Evolutionary conservation across 2,888 invertebrate species (phyloP).

Genomic region (Thymelicus lineola): DNA sequence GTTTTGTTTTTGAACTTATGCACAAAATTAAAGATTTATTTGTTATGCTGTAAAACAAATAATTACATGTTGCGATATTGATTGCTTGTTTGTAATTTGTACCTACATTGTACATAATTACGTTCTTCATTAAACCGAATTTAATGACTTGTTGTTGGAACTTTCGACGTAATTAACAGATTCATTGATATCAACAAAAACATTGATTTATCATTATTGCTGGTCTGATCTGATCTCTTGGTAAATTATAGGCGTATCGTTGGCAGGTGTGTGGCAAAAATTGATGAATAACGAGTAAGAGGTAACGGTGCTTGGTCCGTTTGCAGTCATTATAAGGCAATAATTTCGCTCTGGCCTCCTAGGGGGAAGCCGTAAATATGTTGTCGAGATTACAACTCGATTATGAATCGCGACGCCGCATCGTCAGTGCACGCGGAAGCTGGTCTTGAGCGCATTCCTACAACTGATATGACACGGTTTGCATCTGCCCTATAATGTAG

Average conservation of each 20-base stretch:
- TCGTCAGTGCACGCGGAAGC: conserved; percentile 16
- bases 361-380: conserved; percentile 34
- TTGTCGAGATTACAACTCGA: conserved; percentile 35
- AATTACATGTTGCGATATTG: no score
- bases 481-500: conserved; percentile 41
- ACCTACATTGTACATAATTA: no score
- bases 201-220: not conserved
- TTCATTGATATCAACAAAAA: not conserved
- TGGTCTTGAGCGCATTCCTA: conserved; percentile 14
- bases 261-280: conserved; percentile 37
- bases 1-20: no score
- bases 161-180: no score
- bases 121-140: no score
- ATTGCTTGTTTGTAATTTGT: no score
- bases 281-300: conserved; percentile 58
- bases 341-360: conserved; percentile 52
- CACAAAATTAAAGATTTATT: no score
- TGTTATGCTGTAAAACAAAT: no score
- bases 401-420: conserved; percentile 34
- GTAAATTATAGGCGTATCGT: conserved; percentile 20
- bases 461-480: conserved; percentile 27
- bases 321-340: conserved; percentile 63
- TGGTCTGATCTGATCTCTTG: conserved; percentile 4
- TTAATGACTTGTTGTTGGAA: no score
- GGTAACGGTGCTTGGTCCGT: conserved; percentile 64